Conservation (phyloP, 2,888 invertebrate species). For the Tetheella fluctuosa region DNA sequence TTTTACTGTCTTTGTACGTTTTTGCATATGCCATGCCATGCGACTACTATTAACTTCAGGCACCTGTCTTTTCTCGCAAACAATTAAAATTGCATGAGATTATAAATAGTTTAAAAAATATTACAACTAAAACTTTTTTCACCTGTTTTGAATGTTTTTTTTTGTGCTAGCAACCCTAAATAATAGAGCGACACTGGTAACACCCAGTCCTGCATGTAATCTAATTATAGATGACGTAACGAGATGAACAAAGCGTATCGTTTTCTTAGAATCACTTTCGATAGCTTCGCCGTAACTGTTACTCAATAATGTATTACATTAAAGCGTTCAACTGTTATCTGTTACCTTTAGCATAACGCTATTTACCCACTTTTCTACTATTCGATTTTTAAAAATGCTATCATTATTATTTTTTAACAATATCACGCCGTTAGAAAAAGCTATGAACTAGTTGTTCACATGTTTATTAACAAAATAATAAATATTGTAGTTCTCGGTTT, state of each 20-base stretch:
- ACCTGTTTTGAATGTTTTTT: not conserved
- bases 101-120: too few relatives aligned
- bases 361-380: not conserved
- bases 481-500: too few relatives aligned
- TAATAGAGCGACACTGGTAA: constrained; percentile 2
- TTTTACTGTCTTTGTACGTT: not conserved
- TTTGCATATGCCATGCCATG: not conserved
- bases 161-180: not conserved
- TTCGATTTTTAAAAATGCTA: not conserved
- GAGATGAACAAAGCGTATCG: constrained; percentile 38
- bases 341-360: constrained; percentile 11
- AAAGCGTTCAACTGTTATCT: constrained; percentile 36
- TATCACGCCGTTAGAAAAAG: too few relatives aligned
- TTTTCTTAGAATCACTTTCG: constrained; percentile 33
- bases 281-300: constrained; percentile 48
- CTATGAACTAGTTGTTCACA: too few relatives aligned
- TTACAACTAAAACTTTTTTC: not conserved
- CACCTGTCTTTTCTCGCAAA: too few relatives aligned
- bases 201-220: constrained; percentile 22
- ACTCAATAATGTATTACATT: constrained; percentile 51
- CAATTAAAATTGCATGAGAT: too few relatives aligned
- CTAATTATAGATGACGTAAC: constrained; percentile 40
- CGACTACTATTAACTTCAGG: too few relatives aligned
- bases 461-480: not conserved
- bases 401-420: not conserved